A percentile compares a stretch with the other conserved stretches of the same genome.
Conservation (phyloP, 2,113 vertebrate species). For the Eidolon helvum region DNA sequence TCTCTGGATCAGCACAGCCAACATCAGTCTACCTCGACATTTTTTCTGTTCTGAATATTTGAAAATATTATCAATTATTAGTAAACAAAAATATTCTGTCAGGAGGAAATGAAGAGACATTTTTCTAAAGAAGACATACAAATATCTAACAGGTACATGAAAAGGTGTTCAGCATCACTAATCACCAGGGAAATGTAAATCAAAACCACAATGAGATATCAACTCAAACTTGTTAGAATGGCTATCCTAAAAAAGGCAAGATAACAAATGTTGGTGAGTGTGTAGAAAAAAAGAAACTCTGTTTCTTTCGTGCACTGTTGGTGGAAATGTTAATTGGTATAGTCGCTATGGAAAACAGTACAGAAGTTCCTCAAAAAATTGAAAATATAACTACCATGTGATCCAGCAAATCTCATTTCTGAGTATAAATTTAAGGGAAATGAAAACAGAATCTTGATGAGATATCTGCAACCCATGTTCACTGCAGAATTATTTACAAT, state of each 20-base stretch:
- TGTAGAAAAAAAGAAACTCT: not conserved
- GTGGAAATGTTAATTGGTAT: not conserved
- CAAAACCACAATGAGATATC: not conserved
- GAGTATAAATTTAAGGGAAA: not conserved
- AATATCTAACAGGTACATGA: not conserved
- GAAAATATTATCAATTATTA: conserved; percentile 2
- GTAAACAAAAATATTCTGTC: conserved; percentile 27
- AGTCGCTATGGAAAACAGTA: not conserved
- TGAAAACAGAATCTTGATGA: not conserved
- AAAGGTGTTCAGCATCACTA: not conserved
- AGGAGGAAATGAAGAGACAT: not conserved
- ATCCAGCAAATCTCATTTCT: not conserved
- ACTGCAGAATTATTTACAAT: not conserved
- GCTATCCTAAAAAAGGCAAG: not conserved
- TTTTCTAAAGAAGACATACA: not conserved
- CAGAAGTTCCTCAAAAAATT: not conserved
- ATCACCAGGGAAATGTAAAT: not conserved
- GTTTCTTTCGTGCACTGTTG: not conserved
- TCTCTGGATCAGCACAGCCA: not conserved
- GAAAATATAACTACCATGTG: not conserved
- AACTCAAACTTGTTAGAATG: not conserved
- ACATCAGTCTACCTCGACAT: not conserved
- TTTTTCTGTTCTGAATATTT: not conserved
- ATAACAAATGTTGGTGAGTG: not conserved
- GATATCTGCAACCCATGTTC: not conserved